A percentile compares a stretch with the other conserved stretches of the same genome.
Evolutionary conservation across 64 coral and sea anemone genomes (phyloP).

Genomic region (Pachyseris speciosa): DNA sequence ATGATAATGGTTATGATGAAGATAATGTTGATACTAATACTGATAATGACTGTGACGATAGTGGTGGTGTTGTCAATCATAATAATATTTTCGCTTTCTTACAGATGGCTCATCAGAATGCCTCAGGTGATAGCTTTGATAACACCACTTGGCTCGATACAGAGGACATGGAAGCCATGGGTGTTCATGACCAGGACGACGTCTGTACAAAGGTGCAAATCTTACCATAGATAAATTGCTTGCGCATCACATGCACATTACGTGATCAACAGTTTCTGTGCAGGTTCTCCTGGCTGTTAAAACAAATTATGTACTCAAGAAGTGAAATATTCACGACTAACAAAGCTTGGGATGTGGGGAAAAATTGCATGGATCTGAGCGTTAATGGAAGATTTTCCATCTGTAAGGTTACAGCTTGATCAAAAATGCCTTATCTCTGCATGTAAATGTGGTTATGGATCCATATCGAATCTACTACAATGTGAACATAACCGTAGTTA

Average conservation of each 20-base stretch:
- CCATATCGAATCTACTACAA: too few species aligned
- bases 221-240: background rate
- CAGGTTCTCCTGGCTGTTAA: background rate
- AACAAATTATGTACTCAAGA: too few species aligned
- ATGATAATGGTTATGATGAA: too few species aligned
- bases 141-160: constrained; percentile 75
- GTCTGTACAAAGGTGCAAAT: background rate
- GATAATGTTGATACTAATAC: background rate
- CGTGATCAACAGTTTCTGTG: too few species aligned
- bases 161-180: background rate
- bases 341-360: too few species aligned
- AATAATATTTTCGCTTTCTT: background rate
- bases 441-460: too few species aligned
- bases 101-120: constrained; percentile 65
- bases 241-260: too few species aligned
- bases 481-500: too few species aligned
- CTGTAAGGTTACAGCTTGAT: too few species aligned
- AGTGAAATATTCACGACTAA: too few species aligned
- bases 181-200: background rate
- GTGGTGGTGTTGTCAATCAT: background rate
- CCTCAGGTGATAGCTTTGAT: constrained; percentile 6
- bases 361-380: background rate
- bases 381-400: too few species aligned
- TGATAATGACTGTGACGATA: background rate
- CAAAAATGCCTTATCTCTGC: too few species aligned